Base-by-base conservation (phyloP, 2,797 vertebrate species). In the Lepilemur ruficaudatus region DNA sequence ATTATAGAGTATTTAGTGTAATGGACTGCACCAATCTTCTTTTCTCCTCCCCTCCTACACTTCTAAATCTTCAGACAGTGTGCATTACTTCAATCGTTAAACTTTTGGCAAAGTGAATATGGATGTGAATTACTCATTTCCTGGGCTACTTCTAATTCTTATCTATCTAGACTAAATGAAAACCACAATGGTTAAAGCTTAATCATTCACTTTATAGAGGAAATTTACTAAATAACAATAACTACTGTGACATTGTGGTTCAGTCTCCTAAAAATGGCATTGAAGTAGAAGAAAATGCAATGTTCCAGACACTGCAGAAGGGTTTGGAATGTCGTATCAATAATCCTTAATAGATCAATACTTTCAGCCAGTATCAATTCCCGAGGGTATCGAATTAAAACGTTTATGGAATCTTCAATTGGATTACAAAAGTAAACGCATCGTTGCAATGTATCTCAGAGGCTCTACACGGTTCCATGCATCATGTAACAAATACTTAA, bases 121-220 rank as follows among this genome's bases (percentile, higher is more conserved):
- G 41, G 25, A 76, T 48, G 22, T 82, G 38, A 97, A 81, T 89
- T 79, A 80, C 22, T 84, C 63, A 84, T 81, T 94, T 82, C 88
- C 78, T 93, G 48, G 14, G 55, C 18, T 81, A 81, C 43, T 78
- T 94, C 78, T 82, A 82, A 61, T 63, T 75, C 30, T 96, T 81
- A 32, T 55, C 41, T 55, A 65, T 84, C 63, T 86, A 73, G 46
- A 83, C 57, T 25, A 97, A 94, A 83, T 80, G 32, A 95, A 92
- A 85, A 55, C 30, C 76, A 89, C 63, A 93, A 65, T n/a, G 25
- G 17, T 92, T 55, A 90, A 91, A 95, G 35, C 18, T 55, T 84
- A 72, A 76, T 92, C 57, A 82, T 69, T 59, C 32, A 32, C 32
- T 82, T 95, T 85, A 76, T 25, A 59, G 18, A 55, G 41, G 23